Evolutionary conservation across 2,888 invertebrate genomes (phyloP).

Genomic region (Cryptocephalus primarius): DNA sequence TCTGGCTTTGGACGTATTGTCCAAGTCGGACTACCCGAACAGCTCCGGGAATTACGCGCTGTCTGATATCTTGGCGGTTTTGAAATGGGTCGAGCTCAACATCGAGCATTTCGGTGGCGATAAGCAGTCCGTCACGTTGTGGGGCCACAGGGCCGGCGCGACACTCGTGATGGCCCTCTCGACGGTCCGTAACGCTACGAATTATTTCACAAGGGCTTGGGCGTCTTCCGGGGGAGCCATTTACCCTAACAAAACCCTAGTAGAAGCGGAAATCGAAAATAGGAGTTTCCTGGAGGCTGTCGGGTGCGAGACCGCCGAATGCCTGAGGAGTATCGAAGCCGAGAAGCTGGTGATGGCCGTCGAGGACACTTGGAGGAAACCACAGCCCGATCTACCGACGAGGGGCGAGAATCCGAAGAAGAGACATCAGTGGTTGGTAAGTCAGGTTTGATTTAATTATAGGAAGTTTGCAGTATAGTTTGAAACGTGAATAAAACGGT

Average conservation of each 20-base stretch:
- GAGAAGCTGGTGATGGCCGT: slow-evolving; percentile 55
- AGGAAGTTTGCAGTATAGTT: too few species aligned
- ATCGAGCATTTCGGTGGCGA: slow-evolving; percentile 79
- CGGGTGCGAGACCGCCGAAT: slow-evolving; percentile 41
- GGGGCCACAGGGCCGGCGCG: slow-evolving; percentile 75
- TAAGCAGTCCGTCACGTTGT: slow-evolving; percentile 61
- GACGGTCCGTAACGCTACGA: slow-evolving; percentile 47
- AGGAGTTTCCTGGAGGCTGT: slow-evolving; percentile 47
- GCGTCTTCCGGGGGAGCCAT: slow-evolving; percentile 66
- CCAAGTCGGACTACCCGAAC: slow-evolving; percentile 57
- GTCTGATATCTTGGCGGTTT: slow-evolving; percentile 64
- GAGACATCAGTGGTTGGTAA: slow-evolving; percentile 59
- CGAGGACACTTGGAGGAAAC: slow-evolving; percentile 61
- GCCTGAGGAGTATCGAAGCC: slow-evolving; percentile 44
- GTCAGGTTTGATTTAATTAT: not conserved
- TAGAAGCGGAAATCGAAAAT: slow-evolving; percentile 50
- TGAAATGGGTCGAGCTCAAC: slow-evolving; percentile 73
- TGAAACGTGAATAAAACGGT: too few species aligned
- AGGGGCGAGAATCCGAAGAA: slow-evolving; percentile 43
- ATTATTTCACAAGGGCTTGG: slow-evolving; percentile 67
- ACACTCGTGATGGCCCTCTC: slow-evolving; percentile 68
- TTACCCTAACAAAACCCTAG: slow-evolving; percentile 54
- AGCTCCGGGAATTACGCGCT: slow-evolving; percentile 81
- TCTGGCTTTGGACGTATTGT: slow-evolving; percentile 59
- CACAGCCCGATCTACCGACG: slow-evolving; percentile 44